Evolutionary conservation across 2,797 vertebrate species (phyloP).

Genomic region (Chromobotia macracanthus): DNA sequence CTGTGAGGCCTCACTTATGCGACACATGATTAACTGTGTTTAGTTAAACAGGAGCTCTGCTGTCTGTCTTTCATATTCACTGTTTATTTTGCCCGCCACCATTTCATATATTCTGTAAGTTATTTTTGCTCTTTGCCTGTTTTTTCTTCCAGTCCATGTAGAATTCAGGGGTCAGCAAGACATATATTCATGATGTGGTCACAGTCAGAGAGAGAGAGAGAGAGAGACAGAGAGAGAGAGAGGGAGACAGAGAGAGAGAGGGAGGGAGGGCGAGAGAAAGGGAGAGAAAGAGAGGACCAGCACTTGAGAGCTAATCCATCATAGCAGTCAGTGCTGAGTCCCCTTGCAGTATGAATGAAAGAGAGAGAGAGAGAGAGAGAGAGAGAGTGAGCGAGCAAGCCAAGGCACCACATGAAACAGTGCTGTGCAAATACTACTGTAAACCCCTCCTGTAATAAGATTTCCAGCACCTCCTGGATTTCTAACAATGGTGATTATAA

Average conservation of each 20-base stretch:
- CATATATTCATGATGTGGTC: constrained; percentile 41
- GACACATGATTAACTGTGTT: constrained; percentile 57
- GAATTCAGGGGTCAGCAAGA: constrained; percentile 46
- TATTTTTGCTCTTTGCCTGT: background rate
- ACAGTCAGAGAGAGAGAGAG: constrained; percentile 31
- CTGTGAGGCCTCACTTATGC: constrained; percentile 1
- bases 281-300: constrained; percentile 26
- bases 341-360: constrained; percentile 26
- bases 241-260: constrained; percentile 5
- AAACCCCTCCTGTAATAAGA: constrained; percentile 28
- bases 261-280: background rate
- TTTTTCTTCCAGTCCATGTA: constrained; percentile 31
- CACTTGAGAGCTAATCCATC: constrained; percentile 47
- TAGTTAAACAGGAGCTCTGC: constrained; percentile 54
- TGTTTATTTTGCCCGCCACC: constrained; percentile 1
- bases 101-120: constrained; percentile 18
- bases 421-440: constrained; percentile 29
- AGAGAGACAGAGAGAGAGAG: constrained; percentile 25
- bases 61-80: constrained; percentile 33
- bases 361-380: background rate
- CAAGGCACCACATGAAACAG: background rate
- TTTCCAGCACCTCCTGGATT: constrained; percentile 35
- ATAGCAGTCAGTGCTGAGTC: constrained; percentile 37
- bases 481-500: constrained; percentile 6
- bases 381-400: background rate